phyloP scores from a whole-genome alignment of 2,113 vertebrate species.

The Aldabrachelys gigantea region DNA sequence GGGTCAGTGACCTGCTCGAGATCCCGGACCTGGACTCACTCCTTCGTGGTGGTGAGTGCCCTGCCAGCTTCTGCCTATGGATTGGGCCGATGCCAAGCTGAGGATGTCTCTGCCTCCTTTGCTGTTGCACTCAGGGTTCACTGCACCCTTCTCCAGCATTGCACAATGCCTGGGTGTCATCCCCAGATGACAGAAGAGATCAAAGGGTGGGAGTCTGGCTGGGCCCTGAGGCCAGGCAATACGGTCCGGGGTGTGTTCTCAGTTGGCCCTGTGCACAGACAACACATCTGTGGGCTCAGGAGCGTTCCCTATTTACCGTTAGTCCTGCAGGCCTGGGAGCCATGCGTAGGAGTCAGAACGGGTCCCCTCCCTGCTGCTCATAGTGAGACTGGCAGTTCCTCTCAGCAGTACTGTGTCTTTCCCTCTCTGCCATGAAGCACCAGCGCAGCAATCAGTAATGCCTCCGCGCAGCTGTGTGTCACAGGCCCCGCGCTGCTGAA shows the following conservation, averaged over 20 bases:
- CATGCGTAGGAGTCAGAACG: background rate
- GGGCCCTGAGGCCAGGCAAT: background rate
- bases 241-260: rapidly evolving
- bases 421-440: conserved; percentile 3
- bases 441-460: rapidly evolving
- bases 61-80: no score
- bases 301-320: rapidly evolving
- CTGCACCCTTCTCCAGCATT: background rate
- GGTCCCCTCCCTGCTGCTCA: background rate
- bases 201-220: background rate
- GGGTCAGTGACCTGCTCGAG: no score
- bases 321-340: background rate
- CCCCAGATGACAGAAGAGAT: rapidly evolving
- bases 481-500: background rate
- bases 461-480: background rate
- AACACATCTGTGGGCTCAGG: background rate
- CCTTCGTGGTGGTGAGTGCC: no score
- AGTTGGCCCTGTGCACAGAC: background rate
- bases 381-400: background rate
- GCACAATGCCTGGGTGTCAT: rapidly evolving
- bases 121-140: rapidly evolving
- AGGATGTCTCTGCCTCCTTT: background rate
- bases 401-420: background rate
- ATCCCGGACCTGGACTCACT: background rate
- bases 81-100: background rate